phyloP scores from a whole-genome alignment of 1,140 invertebrate species.

The Cherax destructor region DNA sequence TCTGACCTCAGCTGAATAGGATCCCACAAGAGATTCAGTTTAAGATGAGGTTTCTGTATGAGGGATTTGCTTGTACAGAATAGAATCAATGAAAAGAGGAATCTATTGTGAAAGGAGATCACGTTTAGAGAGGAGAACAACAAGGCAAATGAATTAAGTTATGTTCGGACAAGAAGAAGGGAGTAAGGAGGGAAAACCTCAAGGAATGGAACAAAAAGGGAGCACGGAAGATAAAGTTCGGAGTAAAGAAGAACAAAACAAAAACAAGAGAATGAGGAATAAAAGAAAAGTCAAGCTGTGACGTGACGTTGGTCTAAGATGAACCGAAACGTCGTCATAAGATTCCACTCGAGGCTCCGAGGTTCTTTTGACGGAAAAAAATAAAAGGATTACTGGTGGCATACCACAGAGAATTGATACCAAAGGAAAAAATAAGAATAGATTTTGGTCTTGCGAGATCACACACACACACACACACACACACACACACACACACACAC shows the following conservation, averaged over 20 bases:
- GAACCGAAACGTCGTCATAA: too few species aligned
- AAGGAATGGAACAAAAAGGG: too few species aligned
- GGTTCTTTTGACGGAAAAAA: too few species aligned
- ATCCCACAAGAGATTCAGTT: background rate
- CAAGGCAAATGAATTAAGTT: background rate
- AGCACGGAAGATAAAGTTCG: too few species aligned
- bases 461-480: background rate
- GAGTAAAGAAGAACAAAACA: too few species aligned
- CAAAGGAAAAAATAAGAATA: background rate
- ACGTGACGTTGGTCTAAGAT: too few species aligned
- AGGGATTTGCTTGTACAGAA: background rate
- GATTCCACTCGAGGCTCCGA: too few species aligned
- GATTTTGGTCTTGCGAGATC: background rate
- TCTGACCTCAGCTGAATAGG: background rate
- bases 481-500: too few species aligned
- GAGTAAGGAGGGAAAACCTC: too few species aligned
- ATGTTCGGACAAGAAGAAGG: too few species aligned
- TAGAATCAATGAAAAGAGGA: background rate
- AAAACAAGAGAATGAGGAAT: too few species aligned
- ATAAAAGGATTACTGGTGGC: background rate
- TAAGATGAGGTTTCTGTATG: background rate
- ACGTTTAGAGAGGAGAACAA: background rate
- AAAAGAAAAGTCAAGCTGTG: too few species aligned
- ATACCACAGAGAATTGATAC: background rate
- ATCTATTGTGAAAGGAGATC: background rate